Evolutionary conservation across 37 sponge, comb jelly and placozoan species (phyloP).

Genomic region (Beroe forskalii): DNA sequence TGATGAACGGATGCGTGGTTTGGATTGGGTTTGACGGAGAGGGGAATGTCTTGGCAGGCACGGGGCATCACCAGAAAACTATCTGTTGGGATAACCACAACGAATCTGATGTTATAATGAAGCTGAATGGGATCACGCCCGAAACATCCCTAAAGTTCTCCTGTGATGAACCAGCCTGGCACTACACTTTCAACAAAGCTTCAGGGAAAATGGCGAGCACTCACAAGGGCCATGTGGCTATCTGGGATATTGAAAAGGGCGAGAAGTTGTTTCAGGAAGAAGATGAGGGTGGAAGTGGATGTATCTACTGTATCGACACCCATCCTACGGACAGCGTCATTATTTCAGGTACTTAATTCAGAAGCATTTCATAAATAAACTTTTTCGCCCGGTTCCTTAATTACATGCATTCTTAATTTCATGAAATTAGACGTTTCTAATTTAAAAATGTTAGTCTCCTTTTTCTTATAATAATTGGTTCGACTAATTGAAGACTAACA

Average conservation of each 20-base stretch:
- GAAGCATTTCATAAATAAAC: neutral
- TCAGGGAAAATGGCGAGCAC: neutral
- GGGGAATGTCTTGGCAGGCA: neutral
- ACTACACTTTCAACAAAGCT: slow-evolving; percentile 38
- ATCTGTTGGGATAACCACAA: slow-evolving; percentile 35
- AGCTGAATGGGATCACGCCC: neutral
- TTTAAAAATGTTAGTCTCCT: no score
- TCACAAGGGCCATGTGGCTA: neutral
- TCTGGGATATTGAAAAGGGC: neutral
- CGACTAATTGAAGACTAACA: no score
- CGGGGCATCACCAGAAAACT: neutral
- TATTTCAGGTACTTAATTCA: no score
- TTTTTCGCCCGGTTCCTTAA: no score
- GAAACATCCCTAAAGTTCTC: neutral
- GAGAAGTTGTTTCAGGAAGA: neutral
- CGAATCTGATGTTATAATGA: neutral
- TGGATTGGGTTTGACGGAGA: neutral
- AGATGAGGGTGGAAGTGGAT: slow-evolving; percentile 1
- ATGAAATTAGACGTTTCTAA: no score
- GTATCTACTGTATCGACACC: slow-evolving; percentile 13
- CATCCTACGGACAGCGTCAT: neutral
- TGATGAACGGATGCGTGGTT: neutral
- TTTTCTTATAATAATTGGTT: no score
- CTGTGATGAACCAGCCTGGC: slow-evolving; percentile 42
- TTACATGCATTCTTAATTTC: neutral